A percentile compares a stretch with the other conserved stretches of the same genome.
These are phyloP conservation scores for Oscheius sp. DNA, from an alignment of 1,140 invertebrate genomes.

Conservation along the genomic window DNA sequence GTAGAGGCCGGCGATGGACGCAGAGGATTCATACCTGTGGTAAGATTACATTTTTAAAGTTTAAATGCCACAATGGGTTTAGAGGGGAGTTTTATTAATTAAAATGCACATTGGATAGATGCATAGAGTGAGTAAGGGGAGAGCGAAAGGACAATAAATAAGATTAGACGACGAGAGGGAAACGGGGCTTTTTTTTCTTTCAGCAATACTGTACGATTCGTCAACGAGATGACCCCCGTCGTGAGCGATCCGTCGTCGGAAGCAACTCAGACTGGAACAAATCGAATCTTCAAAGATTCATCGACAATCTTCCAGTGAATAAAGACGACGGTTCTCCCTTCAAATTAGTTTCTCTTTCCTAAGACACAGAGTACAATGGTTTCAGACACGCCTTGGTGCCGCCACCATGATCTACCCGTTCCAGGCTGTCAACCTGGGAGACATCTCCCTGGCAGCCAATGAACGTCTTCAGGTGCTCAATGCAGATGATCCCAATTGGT, in stretches of 20 bases:
- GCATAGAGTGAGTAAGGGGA: too few relatives aligned
- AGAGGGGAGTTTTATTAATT: too few relatives aligned
- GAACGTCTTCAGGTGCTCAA: background rate
- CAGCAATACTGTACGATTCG: conserved; percentile 2
- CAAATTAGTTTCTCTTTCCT: conserved; percentile 7
- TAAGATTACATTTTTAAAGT: too few relatives aligned
- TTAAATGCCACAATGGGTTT: too few relatives aligned
- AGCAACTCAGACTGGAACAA: conserved; percentile 6
- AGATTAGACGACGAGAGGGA: background rate
- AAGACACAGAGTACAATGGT: background rate
- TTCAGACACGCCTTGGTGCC: background rate
- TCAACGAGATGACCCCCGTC: background rate
- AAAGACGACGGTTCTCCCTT: conserved; percentile 17
- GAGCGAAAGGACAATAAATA: too few relatives aligned
- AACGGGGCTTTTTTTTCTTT: background rate
- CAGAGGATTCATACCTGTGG: conserved; percentile 9
- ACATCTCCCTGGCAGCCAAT: background rate
- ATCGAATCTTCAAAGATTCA: conserved; percentile 18
- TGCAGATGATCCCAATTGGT: background rate
- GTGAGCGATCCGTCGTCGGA: background rate
- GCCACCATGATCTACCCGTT: background rate
- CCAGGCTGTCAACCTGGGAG: background rate
- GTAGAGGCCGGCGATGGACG: conserved; percentile 19
- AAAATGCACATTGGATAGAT: too few relatives aligned
- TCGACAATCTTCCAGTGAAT: conserved; percentile 23